phyloP scores from a whole-genome alignment of 1,140 invertebrate genomes.

The Drosophila pseudoobscura region DNA sequence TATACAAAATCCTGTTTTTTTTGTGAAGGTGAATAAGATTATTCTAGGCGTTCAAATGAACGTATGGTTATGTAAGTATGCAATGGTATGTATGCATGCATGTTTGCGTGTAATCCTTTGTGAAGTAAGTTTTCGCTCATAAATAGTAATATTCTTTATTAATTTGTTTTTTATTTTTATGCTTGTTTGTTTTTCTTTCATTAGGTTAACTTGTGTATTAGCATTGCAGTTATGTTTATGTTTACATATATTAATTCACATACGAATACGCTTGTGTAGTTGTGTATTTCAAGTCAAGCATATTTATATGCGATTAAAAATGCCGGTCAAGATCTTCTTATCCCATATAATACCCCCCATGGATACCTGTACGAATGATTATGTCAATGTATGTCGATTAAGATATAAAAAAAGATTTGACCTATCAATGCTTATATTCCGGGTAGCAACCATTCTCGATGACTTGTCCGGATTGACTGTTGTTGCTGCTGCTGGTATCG shows the following conservation, averaged over 20 bases:
- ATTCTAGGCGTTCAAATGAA: slow-evolving; percentile 4
- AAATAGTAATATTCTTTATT: slow-evolving; percentile 12
- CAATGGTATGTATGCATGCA: slow-evolving; percentile 39
- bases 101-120: not conserved
- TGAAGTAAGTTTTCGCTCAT: not conserved
- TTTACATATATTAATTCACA: slow-evolving; percentile 6
- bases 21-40: slow-evolving; percentile 11
- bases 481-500: slow-evolving; percentile 83
- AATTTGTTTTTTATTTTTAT: not conserved
- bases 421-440: slow-evolving; percentile 86
- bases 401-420: slow-evolving; percentile 23
- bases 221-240: slow-evolving; percentile 40
- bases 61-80: slow-evolving; percentile 9
- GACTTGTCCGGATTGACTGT: slow-evolving; percentile 83
- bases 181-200: slow-evolving; percentile 19
- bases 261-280: slow-evolving; percentile 43
- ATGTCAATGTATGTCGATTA: slow-evolving; percentile 8
- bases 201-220: slow-evolving; percentile 47
- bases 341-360: slow-evolving; percentile 7
- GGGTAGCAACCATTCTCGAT: slow-evolving; percentile 84
- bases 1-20: slow-evolving; percentile 43
- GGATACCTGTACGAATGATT: slow-evolving; percentile 5
- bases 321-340: slow-evolving; percentile 4
- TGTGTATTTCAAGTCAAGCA: slow-evolving; percentile 42
- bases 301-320: slow-evolving; percentile 35